Percentiles rank a stretch among this genome's conserved stretches.
These are phyloP conservation scores for Drosophila nr. medialis DNA, from an alignment of 2,888 invertebrate genomes.

Conservation along the genomic window DNA sequence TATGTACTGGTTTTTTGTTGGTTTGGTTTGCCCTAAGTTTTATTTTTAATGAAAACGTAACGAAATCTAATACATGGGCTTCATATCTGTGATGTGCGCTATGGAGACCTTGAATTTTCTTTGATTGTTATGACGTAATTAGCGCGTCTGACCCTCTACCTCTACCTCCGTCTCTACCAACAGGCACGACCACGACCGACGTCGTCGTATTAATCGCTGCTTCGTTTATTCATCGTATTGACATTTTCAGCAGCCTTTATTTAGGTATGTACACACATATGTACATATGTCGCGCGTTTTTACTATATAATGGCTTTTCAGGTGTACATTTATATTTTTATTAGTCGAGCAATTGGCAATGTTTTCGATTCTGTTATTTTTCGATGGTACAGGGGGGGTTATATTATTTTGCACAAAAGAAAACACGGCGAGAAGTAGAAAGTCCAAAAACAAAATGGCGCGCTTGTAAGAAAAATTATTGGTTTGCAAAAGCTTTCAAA, in stretches of 20 bases:
- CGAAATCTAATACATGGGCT: conserved; percentile 77
- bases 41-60: conserved; percentile 77
- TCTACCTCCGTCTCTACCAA: conserved; percentile 8
- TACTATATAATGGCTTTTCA: conserved; percentile 27
- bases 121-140: conserved; percentile 84
- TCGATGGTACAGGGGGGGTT: conserved; percentile 21
- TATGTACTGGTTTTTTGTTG: conserved; percentile 48
- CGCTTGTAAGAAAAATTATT: conserved; percentile 65
- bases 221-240: conserved; percentile 79
- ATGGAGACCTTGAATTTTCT: conserved; percentile 84
- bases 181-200: conserved; percentile 59
- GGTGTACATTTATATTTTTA: conserved; percentile 4
- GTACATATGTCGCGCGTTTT: conserved; percentile 70
- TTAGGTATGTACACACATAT: conserved; percentile 45
- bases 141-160: conserved; percentile 68
- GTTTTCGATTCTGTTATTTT: conserved; percentile 10
- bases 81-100: conserved; percentile 52
- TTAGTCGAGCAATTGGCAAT: conserved; percentile 11
- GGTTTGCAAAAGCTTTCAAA: conserved; percentile 49
- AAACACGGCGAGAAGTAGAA: conserved; percentile 68
- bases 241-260: conserved; percentile 75
- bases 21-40: conserved; percentile 52
- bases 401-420: conserved; percentile 68
- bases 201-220: conserved; percentile 72
- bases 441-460: conserved; percentile 76